phyloP scores from a whole-genome alignment of 2,797 vertebrate genomes.

The Sebastes trivittatus region DNA sequence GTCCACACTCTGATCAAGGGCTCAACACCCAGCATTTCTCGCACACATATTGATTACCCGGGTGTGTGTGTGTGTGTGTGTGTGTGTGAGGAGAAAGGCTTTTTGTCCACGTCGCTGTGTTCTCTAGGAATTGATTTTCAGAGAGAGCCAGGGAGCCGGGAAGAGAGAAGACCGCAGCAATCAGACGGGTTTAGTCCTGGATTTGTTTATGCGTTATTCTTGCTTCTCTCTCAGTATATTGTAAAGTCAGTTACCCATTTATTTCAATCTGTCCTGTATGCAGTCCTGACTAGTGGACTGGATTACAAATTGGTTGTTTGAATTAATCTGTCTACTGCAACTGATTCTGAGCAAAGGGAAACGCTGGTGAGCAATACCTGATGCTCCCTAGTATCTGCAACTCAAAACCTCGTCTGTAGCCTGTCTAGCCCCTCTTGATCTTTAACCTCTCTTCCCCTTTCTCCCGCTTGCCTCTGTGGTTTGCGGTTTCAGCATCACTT shows the following conservation, averaged over 20 bases:
- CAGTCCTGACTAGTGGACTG: neutral
- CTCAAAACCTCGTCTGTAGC: neutral
- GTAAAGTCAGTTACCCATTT: neutral
- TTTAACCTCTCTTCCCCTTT: constrained; percentile 37
- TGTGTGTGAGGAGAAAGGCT: constrained; percentile 3
- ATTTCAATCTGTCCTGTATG: neutral
- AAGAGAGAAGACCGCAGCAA: constrained; percentile 21
- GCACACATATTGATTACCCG: constrained; percentile 54
- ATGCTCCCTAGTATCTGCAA: neutral
- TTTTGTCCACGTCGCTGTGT: constrained; percentile 36
- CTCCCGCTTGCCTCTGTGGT: constrained; percentile 21
- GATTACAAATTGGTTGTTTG: constrained; percentile 6
- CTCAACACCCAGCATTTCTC: constrained; percentile 49
- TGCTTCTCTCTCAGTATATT: neutral
- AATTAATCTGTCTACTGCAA: neutral
- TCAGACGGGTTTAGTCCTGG: constrained; percentile 1
- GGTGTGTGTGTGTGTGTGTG: neutral
- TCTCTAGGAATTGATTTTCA: constrained; percentile 56
- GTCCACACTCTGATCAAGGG: constrained; percentile 52
- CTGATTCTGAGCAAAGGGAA: constrained; percentile 1
- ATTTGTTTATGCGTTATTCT: constrained; percentile 25
- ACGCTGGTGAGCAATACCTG: neutral
- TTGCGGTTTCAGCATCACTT: constrained; percentile 24
- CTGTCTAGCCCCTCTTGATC: constrained; percentile 15
- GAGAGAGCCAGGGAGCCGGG: constrained; percentile 7